phyloP scores from a whole-genome alignment of 2,888 invertebrate genomes.

The Lamellibrachia satsuma region DNA sequence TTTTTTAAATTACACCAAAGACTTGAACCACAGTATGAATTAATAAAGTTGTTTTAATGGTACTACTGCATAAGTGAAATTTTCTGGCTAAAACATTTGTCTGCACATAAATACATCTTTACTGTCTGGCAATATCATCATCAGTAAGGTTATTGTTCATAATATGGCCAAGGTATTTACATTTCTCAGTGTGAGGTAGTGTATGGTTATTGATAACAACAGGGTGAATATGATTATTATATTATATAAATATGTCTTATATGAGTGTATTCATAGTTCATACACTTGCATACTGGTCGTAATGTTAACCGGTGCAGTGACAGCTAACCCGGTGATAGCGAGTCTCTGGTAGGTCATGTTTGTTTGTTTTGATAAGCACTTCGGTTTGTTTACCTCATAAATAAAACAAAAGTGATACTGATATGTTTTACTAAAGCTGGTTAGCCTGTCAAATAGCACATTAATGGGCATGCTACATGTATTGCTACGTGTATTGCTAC shows the following conservation, averaged over 20 bases:
- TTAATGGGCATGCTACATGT: not conserved
- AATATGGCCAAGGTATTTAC: too few relatives aligned
- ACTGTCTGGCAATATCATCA: too few relatives aligned
- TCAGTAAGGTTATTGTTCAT: too few relatives aligned
- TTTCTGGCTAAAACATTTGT: too few relatives aligned
- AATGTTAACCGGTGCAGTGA: not conserved
- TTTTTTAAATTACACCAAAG: too few relatives aligned
- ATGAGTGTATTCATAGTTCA: not conserved
- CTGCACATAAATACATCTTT: too few relatives aligned
- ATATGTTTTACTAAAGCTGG: not conserved
- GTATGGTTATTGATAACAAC: too few relatives aligned
- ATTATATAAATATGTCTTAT: not conserved
- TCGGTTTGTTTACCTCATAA: not conserved
- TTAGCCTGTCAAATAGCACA: not conserved
- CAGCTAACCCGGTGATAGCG: not conserved
- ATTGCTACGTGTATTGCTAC: too few relatives aligned
- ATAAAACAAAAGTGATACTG: not conserved
- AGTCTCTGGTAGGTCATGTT: not conserved
- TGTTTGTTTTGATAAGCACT: constrained; percentile 5
- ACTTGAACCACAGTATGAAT: too few relatives aligned
- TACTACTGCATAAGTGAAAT: too few relatives aligned
- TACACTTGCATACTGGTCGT: not conserved
- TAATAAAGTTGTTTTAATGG: too few relatives aligned
- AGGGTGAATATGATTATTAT: not conserved
- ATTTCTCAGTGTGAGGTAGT: too few relatives aligned